A percentile compares a stretch with the other conserved stretches of the same genome.
phyloP scores from a whole-genome alignment of 2,113 vertebrate species.

The Perca schrenkii region DNA sequence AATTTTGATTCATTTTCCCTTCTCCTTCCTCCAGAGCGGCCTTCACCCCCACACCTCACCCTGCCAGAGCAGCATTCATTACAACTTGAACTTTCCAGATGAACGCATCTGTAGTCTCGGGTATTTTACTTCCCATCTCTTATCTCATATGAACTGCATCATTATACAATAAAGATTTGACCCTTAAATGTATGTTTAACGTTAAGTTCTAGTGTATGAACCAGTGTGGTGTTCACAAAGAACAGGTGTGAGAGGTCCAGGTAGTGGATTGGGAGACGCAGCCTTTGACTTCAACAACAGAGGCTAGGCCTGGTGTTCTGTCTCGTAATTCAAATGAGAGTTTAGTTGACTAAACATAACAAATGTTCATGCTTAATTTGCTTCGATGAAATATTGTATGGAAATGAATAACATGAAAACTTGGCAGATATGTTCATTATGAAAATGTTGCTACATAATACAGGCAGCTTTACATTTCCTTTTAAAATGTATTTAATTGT shows the following conservation, averaged over 20 bases:
- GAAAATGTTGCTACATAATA: neutral
- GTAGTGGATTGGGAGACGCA: neutral
- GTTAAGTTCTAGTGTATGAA: neutral
- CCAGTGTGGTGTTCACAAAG: neutral
- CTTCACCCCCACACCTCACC: constrained; percentile 49
- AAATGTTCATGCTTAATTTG: neutral
- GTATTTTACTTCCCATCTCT: constrained; percentile 3
- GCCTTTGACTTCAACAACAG: neutral
- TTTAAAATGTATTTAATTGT: neutral
- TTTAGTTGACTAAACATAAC: neutral
- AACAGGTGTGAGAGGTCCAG: constrained; percentile 3
- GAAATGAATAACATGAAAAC: neutral
- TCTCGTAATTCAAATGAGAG: neutral
- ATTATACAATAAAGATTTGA: neutral
- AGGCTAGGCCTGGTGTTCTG: neutral
- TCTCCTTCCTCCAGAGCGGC: constrained; percentile 54
- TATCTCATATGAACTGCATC: neutral
- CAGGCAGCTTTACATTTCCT: neutral
- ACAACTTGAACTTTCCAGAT: constrained; percentile 40
- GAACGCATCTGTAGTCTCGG: constrained; percentile 5
- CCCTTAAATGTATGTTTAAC: neutral
- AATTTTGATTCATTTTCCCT: constrained; percentile 51
- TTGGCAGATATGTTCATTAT: neutral
- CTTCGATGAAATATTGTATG: neutral
- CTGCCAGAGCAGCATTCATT: constrained; percentile 28